Conservation (phyloP, 2,797 vertebrate genomes). For the Sebastes matsubarae region DNA sequence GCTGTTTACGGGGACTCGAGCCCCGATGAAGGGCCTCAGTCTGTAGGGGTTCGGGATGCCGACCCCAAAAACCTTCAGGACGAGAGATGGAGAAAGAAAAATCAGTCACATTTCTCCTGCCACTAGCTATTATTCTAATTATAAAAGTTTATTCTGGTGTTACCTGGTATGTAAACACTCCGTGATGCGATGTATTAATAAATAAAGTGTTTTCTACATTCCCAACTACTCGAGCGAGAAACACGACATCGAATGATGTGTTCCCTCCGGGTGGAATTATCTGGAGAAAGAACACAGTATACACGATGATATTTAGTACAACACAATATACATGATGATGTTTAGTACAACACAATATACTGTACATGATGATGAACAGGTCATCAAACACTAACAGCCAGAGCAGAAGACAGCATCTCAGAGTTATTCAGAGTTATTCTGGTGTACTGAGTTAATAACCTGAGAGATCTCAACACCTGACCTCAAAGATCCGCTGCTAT, state of each 20-base stretch:
- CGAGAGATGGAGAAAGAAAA: neutral
- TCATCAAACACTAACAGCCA: neutral
- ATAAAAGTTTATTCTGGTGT: neutral
- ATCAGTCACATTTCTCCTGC: neutral
- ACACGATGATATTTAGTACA: too few relatives aligned
- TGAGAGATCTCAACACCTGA: neutral
- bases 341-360: too few relatives aligned
- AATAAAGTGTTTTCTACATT: conserved; percentile 99
- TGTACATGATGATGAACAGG: too few relatives aligned
- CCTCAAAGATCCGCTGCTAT: neutral
- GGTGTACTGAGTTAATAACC: neutral
- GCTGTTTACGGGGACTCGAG: conserved; percentile 97
- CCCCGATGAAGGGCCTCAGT: conserved; percentile 95
- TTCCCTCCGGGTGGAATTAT: conserved; percentile 98
- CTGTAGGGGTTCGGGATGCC: conserved; percentile 98
- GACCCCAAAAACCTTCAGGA: conserved; percentile 94
- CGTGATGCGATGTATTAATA: conserved; percentile 99
- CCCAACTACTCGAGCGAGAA: conserved; percentile 97
- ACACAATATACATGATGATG: too few relatives aligned
- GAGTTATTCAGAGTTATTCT: neutral
- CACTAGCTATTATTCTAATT: neutral
- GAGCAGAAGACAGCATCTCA: neutral
- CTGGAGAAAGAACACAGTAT: conserved; percentile 73
- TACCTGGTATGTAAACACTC: conserved; percentile 99
- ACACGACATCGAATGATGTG: conserved; percentile 98